Conservation (phyloP, 2,888 invertebrate genomes). For the Meiosimyza platycephala region DNA sequence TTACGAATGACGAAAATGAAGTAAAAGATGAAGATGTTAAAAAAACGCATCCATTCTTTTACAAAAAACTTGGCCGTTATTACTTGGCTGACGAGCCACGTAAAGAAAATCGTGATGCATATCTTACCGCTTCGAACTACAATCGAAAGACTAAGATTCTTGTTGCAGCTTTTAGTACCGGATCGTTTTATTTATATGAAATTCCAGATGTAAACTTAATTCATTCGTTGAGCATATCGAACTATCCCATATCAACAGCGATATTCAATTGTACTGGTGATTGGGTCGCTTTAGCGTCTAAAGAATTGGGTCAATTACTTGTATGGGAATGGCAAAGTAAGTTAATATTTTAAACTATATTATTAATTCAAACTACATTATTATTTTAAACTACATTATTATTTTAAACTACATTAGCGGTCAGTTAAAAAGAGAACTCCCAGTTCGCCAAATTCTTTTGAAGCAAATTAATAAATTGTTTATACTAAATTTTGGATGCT, state of each 20-base stretch:
- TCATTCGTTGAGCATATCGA: slow-evolving; percentile 89
- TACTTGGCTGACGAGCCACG: slow-evolving; percentile 79
- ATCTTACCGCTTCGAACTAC: slow-evolving; percentile 85
- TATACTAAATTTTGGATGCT: too few species aligned
- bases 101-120: slow-evolving; percentile 73
- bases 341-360: slow-evolving; percentile 45
- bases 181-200: slow-evolving; percentile 93
- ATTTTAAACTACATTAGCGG: not conserved
- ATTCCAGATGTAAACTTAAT: slow-evolving; percentile 93
- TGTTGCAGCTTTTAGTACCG: slow-evolving; percentile 90
- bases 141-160: slow-evolving; percentile 83
- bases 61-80: slow-evolving; percentile 79
- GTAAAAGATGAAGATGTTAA: slow-evolving; percentile 61
- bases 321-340: slow-evolving; percentile 99
- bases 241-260: slow-evolving; percentile 83
- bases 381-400: slow-evolving; percentile 30
- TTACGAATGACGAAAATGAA: slow-evolving; percentile 68
- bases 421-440: not conserved
- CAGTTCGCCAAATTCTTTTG: not conserved
- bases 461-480: not conserved
- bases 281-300: slow-evolving; percentile 95
- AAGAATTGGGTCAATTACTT: slow-evolving; percentile 88
- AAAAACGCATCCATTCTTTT: slow-evolving; percentile 70
- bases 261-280: slow-evolving; percentile 89
- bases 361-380: too few species aligned